Percentiles rank a stretch among this genome's conserved stretches.
Evolutionary conservation across 2,797 vertebrate species (phyloP).

Genomic region (Pseudocheirus occidentalis): DNA sequence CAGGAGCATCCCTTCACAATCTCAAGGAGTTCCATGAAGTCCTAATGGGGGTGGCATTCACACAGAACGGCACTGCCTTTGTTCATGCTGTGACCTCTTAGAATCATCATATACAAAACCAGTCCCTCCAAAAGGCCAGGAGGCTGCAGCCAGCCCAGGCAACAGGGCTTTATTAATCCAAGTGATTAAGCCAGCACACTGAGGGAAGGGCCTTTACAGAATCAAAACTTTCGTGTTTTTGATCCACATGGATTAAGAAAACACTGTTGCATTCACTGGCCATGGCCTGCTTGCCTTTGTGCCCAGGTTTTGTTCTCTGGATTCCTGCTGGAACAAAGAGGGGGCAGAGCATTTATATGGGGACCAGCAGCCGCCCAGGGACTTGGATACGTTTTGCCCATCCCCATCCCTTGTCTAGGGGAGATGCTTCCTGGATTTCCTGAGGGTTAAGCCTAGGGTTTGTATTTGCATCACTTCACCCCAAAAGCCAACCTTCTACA

Average conservation of each 20-base stretch:
- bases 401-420: conserved; percentile 67
- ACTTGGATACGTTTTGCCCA: conserved; percentile 74
- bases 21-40: conserved; percentile 64
- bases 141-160: conserved; percentile 80
- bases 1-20: conserved; percentile 32
- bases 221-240: conserved; percentile 82
- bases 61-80: conserved; percentile 78
- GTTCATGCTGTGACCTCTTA: conserved; percentile 75
- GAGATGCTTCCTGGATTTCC: conserved; percentile 78
- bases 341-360: conserved; percentile 71
- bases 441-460: conserved; percentile 75
- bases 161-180: conserved; percentile 85
- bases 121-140: conserved; percentile 72
- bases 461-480: conserved; percentile 74
- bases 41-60: conserved; percentile 68
- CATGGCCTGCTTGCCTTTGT: conserved; percentile 82
- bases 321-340: conserved; percentile 81
- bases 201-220: conserved; percentile 84
- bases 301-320: conserved; percentile 82
- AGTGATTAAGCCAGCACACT: conserved; percentile 87
- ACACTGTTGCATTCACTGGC: conserved; percentile 81
- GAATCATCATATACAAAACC: conserved; percentile 72
- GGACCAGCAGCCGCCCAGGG: conserved; percentile 66
- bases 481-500: conserved; percentile 69
- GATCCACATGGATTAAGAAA: conserved; percentile 85